These are phyloP conservation scores for Bombus confusus DNA, from an alignment of 1,140 invertebrate species.

Conservation along the genomic window DNA sequence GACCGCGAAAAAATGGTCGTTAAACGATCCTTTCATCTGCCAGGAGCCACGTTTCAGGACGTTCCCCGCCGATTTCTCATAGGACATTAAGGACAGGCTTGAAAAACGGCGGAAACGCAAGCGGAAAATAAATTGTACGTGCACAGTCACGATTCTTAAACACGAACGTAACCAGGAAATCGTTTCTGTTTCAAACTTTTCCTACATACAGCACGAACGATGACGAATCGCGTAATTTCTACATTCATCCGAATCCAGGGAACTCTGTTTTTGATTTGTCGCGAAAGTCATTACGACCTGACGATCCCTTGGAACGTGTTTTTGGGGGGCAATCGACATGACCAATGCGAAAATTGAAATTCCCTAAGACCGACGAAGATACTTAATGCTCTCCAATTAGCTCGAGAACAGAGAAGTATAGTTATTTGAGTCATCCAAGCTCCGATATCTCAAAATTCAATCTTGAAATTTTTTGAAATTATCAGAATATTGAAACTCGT, in stretches of 20 bases:
- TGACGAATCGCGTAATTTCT: background rate
- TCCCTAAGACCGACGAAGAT: background rate
- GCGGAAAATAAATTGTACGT: slow-evolving; percentile 27
- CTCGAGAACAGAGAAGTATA: background rate
- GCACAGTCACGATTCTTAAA: background rate
- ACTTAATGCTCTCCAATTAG: background rate
- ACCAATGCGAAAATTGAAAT: background rate
- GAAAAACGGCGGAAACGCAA: slow-evolving; percentile 2
- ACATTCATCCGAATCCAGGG: background rate
- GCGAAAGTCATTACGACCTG: background rate
- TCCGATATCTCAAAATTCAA: no score
- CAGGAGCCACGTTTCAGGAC: slow-evolving; percentile 28
- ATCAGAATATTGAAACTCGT: no score
- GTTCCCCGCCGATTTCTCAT: slow-evolving; percentile 26
- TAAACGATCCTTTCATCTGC: slow-evolving; percentile 35
- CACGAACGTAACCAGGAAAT: slow-evolving; percentile 14
- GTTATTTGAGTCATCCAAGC: no score
- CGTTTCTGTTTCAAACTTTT: background rate
- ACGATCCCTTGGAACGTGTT: background rate
- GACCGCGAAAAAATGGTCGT: slow-evolving; percentile 41
- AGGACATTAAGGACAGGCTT: slow-evolving; percentile 30
- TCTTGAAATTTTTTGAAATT: no score
- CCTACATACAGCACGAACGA: background rate
- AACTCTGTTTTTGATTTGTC: background rate
- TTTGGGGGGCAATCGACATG: background rate